These are phyloP conservation scores for Pocillopora verrucosa DNA, from an alignment of 64 coral and sea anemone genomes.

Conservation along the genomic window DNA sequence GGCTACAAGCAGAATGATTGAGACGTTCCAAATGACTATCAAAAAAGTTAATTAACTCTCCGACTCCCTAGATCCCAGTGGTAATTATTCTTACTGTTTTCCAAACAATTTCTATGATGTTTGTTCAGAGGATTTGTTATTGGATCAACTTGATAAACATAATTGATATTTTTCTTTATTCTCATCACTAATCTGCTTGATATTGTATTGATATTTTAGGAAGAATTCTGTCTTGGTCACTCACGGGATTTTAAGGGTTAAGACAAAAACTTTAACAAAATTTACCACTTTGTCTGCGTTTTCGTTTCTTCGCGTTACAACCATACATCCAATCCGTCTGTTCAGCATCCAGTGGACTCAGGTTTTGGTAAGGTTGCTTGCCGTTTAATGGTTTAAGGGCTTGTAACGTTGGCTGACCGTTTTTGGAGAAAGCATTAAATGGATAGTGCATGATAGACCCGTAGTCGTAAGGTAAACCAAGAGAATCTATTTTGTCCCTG, in stretches of 20 bases:
- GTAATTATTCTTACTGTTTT: too few species aligned
- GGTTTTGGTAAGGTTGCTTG: conserved; percentile 51
- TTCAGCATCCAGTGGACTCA: conserved; percentile 52
- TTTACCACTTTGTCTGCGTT: conserved; percentile 10
- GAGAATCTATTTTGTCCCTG: conserved; percentile 41
- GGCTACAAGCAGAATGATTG: too few species aligned
- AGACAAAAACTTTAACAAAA: background rate
- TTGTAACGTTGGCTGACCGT: conserved; percentile 47
- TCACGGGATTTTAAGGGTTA: background rate
- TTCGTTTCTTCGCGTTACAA: background rate
- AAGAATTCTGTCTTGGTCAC: too few species aligned
- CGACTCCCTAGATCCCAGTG: too few species aligned
- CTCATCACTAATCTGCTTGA: too few species aligned
- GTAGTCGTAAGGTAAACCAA: conserved; percentile 57
- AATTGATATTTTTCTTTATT: too few species aligned
- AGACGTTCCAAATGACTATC: too few species aligned
- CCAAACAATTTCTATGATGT: too few species aligned
- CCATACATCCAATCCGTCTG: conserved; percentile 77
- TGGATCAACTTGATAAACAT: too few species aligned
- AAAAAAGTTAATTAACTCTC: too few species aligned
- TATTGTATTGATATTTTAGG: too few species aligned
- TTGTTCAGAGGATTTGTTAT: too few species aligned
- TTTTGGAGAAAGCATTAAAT: conserved; percentile 62
- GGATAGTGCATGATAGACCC: conserved; percentile 77
- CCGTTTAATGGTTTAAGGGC: conserved; percentile 48